These are phyloP conservation scores for Meleagris gallopavo DNA, from an alignment of 2,113 vertebrate species.

Conservation along the genomic window DNA sequence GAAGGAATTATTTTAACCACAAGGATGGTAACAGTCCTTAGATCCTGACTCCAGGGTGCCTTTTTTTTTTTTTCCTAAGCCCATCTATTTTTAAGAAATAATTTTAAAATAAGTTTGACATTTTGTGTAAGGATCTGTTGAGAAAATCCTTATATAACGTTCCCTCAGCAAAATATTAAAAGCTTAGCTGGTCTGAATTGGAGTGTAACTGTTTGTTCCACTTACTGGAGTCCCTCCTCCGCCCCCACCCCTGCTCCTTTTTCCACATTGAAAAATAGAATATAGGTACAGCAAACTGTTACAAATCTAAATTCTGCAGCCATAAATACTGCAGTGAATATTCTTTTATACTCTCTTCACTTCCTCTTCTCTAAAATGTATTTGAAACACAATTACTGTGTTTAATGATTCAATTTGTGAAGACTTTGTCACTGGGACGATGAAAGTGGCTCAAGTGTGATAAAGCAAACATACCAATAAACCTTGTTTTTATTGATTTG, in stretches of 20 bases:
- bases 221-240: not conserved
- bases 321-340: slow-evolving; percentile 32
- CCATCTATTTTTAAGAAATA: slow-evolving; percentile 63
- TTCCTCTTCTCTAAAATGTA: slow-evolving; percentile 38
- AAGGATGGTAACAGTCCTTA: slow-evolving; percentile 45
- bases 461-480: slow-evolving; percentile 61
- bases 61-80: not conserved
- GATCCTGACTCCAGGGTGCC: slow-evolving; percentile 25
- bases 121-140: slow-evolving; percentile 34
- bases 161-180: slow-evolving; percentile 46
- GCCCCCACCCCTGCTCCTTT: not conserved
- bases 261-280: slow-evolving; percentile 4
- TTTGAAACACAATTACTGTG: slow-evolving; percentile 64
- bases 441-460: slow-evolving; percentile 38
- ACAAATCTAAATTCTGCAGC: slow-evolving; percentile 24
- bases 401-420: slow-evolving; percentile 64
- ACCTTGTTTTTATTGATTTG: slow-evolving; percentile 75
- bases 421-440: slow-evolving; percentile 50
- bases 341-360: not conserved
- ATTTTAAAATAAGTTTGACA: slow-evolving; percentile 66
- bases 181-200: slow-evolving; percentile 35
- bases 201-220: slow-evolving; percentile 18
- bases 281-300: not conserved
- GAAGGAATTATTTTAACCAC: slow-evolving; percentile 59
- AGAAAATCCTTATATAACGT: slow-evolving; percentile 66